These are phyloP conservation scores for Uloborus plumipes DNA, from an alignment of 2,888 invertebrate genomes.

Conservation along the genomic window DNA sequence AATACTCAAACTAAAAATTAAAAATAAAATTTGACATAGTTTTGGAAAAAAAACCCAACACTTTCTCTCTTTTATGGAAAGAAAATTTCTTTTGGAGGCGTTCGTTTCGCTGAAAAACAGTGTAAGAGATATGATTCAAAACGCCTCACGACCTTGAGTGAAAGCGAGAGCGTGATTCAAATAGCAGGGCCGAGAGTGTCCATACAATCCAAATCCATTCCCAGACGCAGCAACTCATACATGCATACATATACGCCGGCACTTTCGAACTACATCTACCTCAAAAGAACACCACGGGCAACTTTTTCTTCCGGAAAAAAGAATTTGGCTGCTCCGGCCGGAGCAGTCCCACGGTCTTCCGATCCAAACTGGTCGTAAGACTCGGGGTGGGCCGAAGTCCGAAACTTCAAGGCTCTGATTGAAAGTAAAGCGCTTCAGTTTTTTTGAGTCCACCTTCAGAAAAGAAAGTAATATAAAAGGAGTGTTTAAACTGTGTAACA, in stretches of 20 bases:
- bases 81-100: too few relatives aligned
- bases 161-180: slow-evolving; percentile 1
- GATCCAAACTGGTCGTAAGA: background rate
- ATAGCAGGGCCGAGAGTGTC: slow-evolving; percentile 17
- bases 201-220: slow-evolving; percentile 15
- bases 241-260: background rate
- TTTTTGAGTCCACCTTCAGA: slow-evolving; percentile 16
- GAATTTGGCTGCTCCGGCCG: slow-evolving; percentile 24
- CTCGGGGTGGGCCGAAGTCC: background rate
- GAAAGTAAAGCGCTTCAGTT: slow-evolving; percentile 16
- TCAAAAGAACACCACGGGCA: slow-evolving; percentile 9
- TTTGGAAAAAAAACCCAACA: too few relatives aligned
- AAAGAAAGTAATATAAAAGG: background rate
- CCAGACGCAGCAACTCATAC: slow-evolving; percentile 1
- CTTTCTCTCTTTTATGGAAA: too few relatives aligned
- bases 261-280: slow-evolving; percentile 30
- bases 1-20: too few relatives aligned
- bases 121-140: background rate
- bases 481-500: too few relatives aligned
- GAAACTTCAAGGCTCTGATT: slow-evolving; percentile 34
- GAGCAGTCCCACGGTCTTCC: slow-evolving; percentile 39
- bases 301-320: slow-evolving; percentile 40
- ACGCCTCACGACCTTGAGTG: slow-evolving; percentile 21
- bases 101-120: too few relatives aligned
- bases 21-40: too few relatives aligned